These are phyloP conservation scores for Elmis aenea DNA, from an alignment of 2,888 invertebrate species.

Conservation along the genomic window DNA sequence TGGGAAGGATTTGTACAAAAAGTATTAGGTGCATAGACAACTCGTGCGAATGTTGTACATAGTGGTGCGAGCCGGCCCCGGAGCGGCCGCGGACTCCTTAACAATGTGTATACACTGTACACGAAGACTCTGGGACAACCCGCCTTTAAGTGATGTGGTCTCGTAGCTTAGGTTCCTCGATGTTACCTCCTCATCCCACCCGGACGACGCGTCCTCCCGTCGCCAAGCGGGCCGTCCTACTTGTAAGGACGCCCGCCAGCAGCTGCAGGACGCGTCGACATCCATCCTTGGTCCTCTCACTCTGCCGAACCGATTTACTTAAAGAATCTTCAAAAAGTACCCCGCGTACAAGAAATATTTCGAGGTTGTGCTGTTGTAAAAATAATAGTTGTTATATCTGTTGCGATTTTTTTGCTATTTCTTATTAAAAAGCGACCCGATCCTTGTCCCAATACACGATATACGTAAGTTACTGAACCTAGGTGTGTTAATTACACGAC, in stretches of 20 bases:
- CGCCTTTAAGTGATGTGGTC: slow-evolving; percentile 45
- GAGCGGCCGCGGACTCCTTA: slow-evolving; percentile 33
- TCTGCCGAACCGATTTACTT: slow-evolving; percentile 28
- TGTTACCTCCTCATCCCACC: slow-evolving; percentile 50
- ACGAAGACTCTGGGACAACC: slow-evolving; percentile 34
- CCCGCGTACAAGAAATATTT: slow-evolving; percentile 43
- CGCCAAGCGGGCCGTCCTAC: slow-evolving; percentile 24
- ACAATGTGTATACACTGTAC: slow-evolving; percentile 25
- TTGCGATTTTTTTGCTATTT: slow-evolving; percentile 48
- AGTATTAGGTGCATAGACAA: slow-evolving; percentile 26
- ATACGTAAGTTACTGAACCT: slow-evolving; percentile 48
- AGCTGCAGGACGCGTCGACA: slow-evolving; percentile 27
- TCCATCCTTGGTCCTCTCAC: slow-evolving; percentile 22
- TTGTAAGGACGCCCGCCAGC: slow-evolving; percentile 23
- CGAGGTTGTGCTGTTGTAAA: slow-evolving; percentile 51
- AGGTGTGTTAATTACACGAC: slow-evolving; percentile 27
- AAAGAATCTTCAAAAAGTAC: slow-evolving; percentile 36
- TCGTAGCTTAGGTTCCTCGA: slow-evolving; percentile 51
- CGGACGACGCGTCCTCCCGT: slow-evolving; percentile 23
- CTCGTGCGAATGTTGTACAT: slow-evolving; percentile 40
- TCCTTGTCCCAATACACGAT: slow-evolving; percentile 42
- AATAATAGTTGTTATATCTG: slow-evolving; percentile 50
- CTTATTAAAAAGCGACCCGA: slow-evolving; percentile 17
- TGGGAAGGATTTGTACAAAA: slow-evolving; percentile 45
- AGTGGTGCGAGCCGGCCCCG: slow-evolving; percentile 39